These are phyloP conservation scores for Luperina testacea DNA, from an alignment of 2,888 invertebrate genomes.

Conservation along the genomic window DNA sequence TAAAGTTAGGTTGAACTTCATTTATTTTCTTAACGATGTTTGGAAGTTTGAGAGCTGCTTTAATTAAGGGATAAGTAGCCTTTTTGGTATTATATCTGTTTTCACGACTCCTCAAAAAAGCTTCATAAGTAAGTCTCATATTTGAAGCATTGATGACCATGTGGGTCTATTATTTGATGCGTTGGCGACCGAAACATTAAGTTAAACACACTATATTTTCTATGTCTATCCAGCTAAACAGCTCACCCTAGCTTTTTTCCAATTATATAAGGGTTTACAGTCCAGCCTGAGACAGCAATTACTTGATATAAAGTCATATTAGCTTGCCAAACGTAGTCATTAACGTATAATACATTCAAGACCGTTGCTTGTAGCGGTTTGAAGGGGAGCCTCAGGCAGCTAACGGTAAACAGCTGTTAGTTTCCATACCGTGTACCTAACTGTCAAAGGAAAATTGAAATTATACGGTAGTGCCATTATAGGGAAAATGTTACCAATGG, in stretches of 20 bases:
- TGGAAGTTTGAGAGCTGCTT: not conserved
- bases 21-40: not conserved
- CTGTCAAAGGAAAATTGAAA: slow-evolving; percentile 1
- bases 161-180: not conserved
- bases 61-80: not conserved
- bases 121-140: not conserved
- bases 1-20: not conserved
- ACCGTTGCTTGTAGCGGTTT: slow-evolving; percentile 21
- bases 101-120: not conserved
- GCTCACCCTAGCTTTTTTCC: not conserved
- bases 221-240: not conserved
- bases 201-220: not conserved
- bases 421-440: slow-evolving; percentile 4
- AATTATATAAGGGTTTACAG: not conserved
- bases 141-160: not conserved
- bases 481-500: not conserved
- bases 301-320: slow-evolving; percentile 14
- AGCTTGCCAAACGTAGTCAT: slow-evolving; percentile 19
- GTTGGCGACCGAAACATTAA: rapidly evolving
- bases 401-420: slow-evolving; percentile 38
- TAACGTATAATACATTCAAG: slow-evolving; percentile 32
- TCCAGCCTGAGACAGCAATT: not conserved
- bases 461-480: not conserved
- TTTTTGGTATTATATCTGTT: not conserved
- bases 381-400: slow-evolving; percentile 3